Percentiles rank a stretch among this genome's conserved stretches.
These are phyloP conservation scores for Baronia brevicornis DNA, from an alignment of 2,888 invertebrate genomes.

Conservation along the genomic window DNA sequence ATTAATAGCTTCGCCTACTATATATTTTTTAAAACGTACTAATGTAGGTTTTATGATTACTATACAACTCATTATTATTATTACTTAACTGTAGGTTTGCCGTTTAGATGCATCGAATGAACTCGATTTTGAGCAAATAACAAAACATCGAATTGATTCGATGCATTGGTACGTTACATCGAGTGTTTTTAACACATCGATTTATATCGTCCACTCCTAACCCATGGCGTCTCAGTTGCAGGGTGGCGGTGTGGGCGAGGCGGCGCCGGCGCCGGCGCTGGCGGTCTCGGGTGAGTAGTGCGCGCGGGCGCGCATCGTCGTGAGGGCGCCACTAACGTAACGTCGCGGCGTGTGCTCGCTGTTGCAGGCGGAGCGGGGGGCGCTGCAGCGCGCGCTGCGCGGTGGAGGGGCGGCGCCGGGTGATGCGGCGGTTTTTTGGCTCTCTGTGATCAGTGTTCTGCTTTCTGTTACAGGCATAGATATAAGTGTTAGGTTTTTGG, in stretches of 20 bases:
- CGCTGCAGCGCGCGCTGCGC: constrained; percentile 30
- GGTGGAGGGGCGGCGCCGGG: constrained; percentile 71
- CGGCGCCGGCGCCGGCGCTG: constrained; percentile 8
- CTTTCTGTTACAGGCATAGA: constrained; percentile 73
- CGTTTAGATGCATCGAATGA: too few relatives aligned
- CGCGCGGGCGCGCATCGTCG: constrained; percentile 71
- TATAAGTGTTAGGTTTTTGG: constrained; percentile 68
- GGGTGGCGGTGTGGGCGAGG: constrained; percentile 11
- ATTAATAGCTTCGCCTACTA: too few relatives aligned
- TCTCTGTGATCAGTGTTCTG: constrained; percentile 68
- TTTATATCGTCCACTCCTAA: too few relatives aligned
- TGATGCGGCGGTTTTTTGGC: constrained; percentile 19
- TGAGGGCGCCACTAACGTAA: constrained; percentile 84
- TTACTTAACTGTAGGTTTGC: too few relatives aligned
- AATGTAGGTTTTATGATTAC: too few relatives aligned
- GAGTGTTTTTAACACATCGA: too few relatives aligned
- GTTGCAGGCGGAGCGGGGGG: constrained; percentile 36
- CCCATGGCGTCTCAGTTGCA: constrained; percentile 16
- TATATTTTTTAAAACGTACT: too few relatives aligned
- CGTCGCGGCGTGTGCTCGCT: constrained; percentile 64
- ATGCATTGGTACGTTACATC: too few relatives aligned
- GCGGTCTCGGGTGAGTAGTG: constrained; percentile 8
- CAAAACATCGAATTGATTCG: too few relatives aligned
- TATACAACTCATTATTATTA: too few relatives aligned
- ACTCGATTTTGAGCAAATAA: too few relatives aligned